Evolutionary conservation across 2,113 vertebrate genomes (phyloP).

Genomic region (Etia nguti): DNA sequence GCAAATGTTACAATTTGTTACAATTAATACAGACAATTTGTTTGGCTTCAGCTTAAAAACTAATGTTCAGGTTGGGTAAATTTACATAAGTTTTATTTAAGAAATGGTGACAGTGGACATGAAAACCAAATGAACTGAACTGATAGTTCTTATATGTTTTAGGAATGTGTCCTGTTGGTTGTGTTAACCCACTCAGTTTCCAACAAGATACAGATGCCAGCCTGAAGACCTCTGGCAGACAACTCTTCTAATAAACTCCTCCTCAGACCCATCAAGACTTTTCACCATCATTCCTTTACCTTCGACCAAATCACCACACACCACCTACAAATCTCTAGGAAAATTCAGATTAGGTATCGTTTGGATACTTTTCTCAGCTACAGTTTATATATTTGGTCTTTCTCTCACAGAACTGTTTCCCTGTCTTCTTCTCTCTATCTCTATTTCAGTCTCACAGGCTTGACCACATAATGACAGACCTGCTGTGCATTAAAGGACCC

Average conservation of each 20-base stretch:
- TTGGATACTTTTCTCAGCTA: neutral
- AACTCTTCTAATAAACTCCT: neutral
- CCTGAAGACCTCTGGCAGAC: neutral
- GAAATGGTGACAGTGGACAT: neutral
- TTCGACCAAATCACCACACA: neutral
- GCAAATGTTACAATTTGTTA: neutral
- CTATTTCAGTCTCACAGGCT: constrained; percentile 46
- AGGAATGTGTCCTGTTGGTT: neutral
- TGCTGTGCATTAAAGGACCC: constrained; percentile 45
- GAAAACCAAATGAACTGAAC: neutral
- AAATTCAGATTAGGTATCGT: neutral
- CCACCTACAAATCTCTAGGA: neutral
- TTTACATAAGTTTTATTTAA: neutral
- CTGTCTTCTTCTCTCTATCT: constrained; percentile 15
- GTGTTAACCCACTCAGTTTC: neutral
- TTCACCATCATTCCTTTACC: neutral
- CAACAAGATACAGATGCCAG: neutral
- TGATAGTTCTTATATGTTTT: neutral
- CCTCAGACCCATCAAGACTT: neutral
- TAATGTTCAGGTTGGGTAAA: neutral
- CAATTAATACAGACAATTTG: neutral
- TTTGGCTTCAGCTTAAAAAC: neutral
- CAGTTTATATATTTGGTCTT: neutral
- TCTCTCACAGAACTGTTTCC: neutral
- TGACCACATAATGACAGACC: constrained; percentile 74